Evolutionary conservation across 2,113 vertebrate genomes (phyloP), one percentile per base, ranked within the genome.

Genomic region (Antennarius striatus): DNA sequence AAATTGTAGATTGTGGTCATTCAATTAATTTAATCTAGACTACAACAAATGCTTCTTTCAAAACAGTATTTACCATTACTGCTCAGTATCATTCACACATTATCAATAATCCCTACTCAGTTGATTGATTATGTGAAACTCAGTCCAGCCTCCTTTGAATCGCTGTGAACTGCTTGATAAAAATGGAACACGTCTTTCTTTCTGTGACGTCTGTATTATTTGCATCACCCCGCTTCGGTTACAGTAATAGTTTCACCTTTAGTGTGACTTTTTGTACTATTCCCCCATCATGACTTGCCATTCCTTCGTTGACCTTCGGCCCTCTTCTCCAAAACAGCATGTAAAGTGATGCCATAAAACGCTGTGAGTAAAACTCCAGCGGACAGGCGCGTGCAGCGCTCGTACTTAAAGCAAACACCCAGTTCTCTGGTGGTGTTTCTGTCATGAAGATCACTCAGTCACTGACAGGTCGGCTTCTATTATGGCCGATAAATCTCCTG

Each of bases 381-480:
- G 73, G 85, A 89, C 87, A 85, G 73, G 64, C 15, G 12, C 30
- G 79, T 82, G 62, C 32, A 49, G 60, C 71, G 71, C 74, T 68
- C 32, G 43, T 16, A 45, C 77, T 65, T 47, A 76, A 71, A 80
- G 55, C 48, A 86, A 86, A 86, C 74, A 56, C 57, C 66, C 81
- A 82, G 76, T 75, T 36, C 68, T 79, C 65, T 73, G 71, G 67
- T 78, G 67, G 71, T 4, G 69, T 51, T 79, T 73, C 61, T 8
- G 76, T 83, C 75, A 36, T 51, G 16, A 60, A 59, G 78, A 76
- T 68, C 80, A 56, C 69, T 84, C 83, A 45, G 75, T 84, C 75
- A 63, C 77, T 30, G 63, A 30, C 39, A 62, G 61, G 86, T 86
- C 80, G 1, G 43, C 4, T 68, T 64, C 68, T 50, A 79, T 84